Evolutionary conservation across 2,888 invertebrate genomes (phyloP), one percentile per base, ranked within the genome.

Genomic region (Cecidostiba fungosa): DNA sequence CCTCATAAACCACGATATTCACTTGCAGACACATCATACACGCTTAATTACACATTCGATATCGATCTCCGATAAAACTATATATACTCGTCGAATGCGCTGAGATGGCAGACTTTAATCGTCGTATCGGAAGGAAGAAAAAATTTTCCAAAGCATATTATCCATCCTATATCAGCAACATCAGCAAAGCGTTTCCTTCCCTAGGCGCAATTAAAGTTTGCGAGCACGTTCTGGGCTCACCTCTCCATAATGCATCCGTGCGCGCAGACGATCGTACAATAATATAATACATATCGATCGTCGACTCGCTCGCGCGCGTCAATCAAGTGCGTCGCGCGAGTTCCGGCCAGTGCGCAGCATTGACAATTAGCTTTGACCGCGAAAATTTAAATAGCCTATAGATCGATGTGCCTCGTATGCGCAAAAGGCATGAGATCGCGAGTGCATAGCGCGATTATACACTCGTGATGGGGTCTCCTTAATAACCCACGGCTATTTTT

Each of bases 401-500:
- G 50, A 50, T 50, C 50, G 50, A 50, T 54, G 54, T n/a, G 23
- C 39, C 39, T 39, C 50, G 47, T 47, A 50, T n/a, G 29, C n/a
- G n/a, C n/a, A n/a, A n/a, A n/a, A n/a, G n/a, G n/a, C n/a, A n/a
- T n/a, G n/a, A n/a, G n/a, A n/a, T n/a, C n/a, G n/a, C n/a, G n/a
- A n/a, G n/a, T n/a, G n/a, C n/a, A n/a, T n/a, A n/a, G n/a, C n/a
- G n/a, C n/a, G n/a, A n/a, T n/a, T n/a, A n/a, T n/a, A n/a, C n/a
- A n/a, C 43, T 66, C 54, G 23, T 43, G 43, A 78, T 88, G 88
- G 88, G 90, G 87, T 90, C 69, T 29, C 90, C 91, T 92, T 91
- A 91, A 91, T 90, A 91, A 92, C 54, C 78, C 88, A 88, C 87
- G 88, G 92, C 92, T 93, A 93, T 92, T 92, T 93, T 93, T 92